A percentile compares a stretch with the other conserved stretches of the same genome.
Conservation (phyloP, 1,140 invertebrate genomes). For the Wiebesia pumilae region DNA sequence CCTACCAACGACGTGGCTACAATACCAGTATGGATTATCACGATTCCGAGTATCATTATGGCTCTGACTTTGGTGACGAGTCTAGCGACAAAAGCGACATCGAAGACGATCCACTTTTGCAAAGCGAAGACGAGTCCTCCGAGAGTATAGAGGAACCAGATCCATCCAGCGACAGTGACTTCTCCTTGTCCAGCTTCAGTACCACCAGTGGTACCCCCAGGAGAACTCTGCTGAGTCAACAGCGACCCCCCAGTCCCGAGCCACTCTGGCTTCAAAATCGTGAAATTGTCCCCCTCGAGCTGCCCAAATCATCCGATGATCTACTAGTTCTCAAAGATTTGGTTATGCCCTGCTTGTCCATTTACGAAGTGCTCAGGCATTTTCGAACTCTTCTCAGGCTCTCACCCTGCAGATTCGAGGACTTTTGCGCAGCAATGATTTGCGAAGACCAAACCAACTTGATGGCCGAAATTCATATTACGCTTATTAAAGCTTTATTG, state of each 20-base stretch:
- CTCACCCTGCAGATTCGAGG: conserved; percentile 96
- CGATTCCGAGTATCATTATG: conserved; percentile 92
- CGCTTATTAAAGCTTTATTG: conserved; percentile 91
- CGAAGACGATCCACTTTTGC: conserved; percentile 81
- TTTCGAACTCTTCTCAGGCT: conserved; percentile 92
- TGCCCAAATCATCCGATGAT: conserved; percentile 94
- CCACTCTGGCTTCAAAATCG: conserved; percentile 90
- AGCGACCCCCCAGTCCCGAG: conserved; percentile 87
- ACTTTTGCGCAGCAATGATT: conserved; percentile 93
- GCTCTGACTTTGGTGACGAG: conserved; percentile 91
- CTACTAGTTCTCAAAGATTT: conserved; percentile 86
- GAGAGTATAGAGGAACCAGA: conserved; percentile 80
- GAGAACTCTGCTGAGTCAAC: conserved; percentile 72
- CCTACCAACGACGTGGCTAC: conserved; percentile 81
- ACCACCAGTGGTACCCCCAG: conserved; percentile 80
- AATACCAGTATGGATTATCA: conserved; percentile 85
- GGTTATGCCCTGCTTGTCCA: conserved; percentile 86
- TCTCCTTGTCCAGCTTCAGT: conserved; percentile 86
- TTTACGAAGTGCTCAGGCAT: conserved; percentile 95
- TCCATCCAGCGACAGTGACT: conserved; percentile 87
- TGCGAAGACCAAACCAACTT: conserved; percentile 94
- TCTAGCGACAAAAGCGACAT: conserved; percentile 87
- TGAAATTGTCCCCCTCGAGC: conserved; percentile 83
- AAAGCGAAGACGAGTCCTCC: conserved; percentile 80
- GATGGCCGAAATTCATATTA: conserved; percentile 93